These are phyloP conservation scores for Phoxinus phoxinus DNA, from an alignment of 2,113 vertebrate species.

Conservation along the genomic window DNA sequence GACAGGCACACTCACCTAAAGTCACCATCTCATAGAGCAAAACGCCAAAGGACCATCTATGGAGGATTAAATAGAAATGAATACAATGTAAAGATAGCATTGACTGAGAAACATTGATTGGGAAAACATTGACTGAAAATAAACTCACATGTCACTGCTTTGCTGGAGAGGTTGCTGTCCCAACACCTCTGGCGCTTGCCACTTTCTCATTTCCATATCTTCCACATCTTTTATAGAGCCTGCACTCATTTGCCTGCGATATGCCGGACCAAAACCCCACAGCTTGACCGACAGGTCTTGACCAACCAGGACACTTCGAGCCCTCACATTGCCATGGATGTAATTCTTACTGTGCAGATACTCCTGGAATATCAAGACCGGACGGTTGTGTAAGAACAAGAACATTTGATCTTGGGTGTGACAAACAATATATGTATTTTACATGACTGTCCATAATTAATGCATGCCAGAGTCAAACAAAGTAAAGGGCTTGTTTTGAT, in stretches of 20 bases:
- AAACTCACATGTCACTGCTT: constrained; percentile 84
- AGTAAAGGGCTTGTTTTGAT: not conserved
- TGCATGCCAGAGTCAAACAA: not conserved
- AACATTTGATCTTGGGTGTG: not conserved
- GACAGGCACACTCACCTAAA: constrained; percentile 77
- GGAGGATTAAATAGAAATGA: constrained; percentile 47
- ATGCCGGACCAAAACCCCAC: constrained; percentile 83
- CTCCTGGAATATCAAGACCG: constrained; percentile 69
- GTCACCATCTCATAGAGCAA: constrained; percentile 93
- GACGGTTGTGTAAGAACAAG: not conserved
- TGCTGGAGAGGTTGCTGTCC: constrained; percentile 68
- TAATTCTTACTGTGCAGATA: constrained; percentile 82
- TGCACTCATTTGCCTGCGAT: constrained; percentile 63
- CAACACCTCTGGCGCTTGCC: constrained; percentile 89
- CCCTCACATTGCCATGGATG: constrained; percentile 86
- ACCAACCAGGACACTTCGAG: constrained; percentile 86
- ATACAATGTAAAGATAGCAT: not conserved
- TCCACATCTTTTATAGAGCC: constrained; percentile 37
- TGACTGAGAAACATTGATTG: no score
- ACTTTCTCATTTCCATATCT: constrained; percentile 80
- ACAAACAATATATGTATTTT: not conserved
- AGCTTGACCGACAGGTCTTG: constrained; percentile 85
- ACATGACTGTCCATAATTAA: not conserved
- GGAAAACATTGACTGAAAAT: not conserved
- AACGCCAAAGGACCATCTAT: constrained; percentile 94